phyloP scores from a whole-genome alignment of 2,888 invertebrate genomes.

The Chrysina gloriosa region DNA sequence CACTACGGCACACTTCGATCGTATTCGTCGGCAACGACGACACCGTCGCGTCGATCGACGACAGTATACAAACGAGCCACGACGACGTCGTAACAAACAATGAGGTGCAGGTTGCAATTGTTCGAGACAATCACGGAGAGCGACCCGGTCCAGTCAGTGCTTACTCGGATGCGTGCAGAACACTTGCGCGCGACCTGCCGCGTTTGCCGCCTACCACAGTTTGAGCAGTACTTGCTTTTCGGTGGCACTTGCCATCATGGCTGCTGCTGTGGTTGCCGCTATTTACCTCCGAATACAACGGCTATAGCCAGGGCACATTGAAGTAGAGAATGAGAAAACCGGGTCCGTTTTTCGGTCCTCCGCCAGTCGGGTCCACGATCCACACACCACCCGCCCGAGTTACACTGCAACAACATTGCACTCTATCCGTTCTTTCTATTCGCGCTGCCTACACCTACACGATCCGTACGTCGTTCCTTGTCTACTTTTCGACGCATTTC shows the following conservation, averaged over 20 bases:
- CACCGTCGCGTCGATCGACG: slow-evolving; percentile 26
- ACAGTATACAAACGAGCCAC: slow-evolving; percentile 31
- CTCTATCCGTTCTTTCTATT: slow-evolving; percentile 40
- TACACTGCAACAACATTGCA: slow-evolving; percentile 57
- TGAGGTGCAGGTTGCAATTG: slow-evolving; percentile 61
- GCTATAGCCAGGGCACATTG: slow-evolving; percentile 20
- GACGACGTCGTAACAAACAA: slow-evolving; percentile 48
- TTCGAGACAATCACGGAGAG: slow-evolving; percentile 58
- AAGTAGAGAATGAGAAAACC: slow-evolving; percentile 24
- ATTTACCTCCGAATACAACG: slow-evolving; percentile 29
- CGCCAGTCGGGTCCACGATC: slow-evolving; percentile 8
- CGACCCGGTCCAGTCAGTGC: slow-evolving; percentile 48
- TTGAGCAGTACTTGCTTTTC: slow-evolving; percentile 60
- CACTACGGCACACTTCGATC: slow-evolving; percentile 34
- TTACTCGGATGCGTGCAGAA: slow-evolving; percentile 60
- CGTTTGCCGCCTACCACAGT: slow-evolving; percentile 64
- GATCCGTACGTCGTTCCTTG: slow-evolving; percentile 30
- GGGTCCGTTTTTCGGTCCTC: slow-evolving; percentile 32
- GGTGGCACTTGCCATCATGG: slow-evolving; percentile 61
- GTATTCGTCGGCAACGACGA: slow-evolving; percentile 25
- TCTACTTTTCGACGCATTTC: slow-evolving; percentile 19
- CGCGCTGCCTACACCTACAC: slow-evolving; percentile 35
- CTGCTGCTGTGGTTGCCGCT: slow-evolving; percentile 47
- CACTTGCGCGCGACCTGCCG: slow-evolving; percentile 63
- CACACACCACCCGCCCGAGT: slow-evolving; percentile 51